These are phyloP conservation scores for Gasterosteus nipponicus DNA, from an alignment of 2,113 vertebrate genomes.

Conservation along the genomic window DNA sequence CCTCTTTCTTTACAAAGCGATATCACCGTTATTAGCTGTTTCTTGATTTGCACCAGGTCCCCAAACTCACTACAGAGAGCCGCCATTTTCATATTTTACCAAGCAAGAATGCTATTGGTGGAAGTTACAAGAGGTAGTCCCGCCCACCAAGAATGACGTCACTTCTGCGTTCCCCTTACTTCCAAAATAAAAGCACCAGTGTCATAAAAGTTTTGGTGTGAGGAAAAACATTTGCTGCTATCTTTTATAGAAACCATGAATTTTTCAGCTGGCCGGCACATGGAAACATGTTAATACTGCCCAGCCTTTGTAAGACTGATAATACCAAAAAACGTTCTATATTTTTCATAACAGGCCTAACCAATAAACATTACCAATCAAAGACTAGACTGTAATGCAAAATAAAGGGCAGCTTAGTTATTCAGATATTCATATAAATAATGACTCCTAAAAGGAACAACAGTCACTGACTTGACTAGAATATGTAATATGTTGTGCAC, in stretches of 20 bases:
- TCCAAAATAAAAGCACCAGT: slow-evolving; percentile 10
- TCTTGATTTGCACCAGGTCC: slow-evolving; percentile 92
- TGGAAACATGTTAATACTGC: neutral
- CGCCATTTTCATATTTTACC: slow-evolving; percentile 82
- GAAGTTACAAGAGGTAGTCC: slow-evolving; percentile 15
- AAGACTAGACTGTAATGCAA: neutral
- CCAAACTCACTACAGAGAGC: slow-evolving; percentile 83
- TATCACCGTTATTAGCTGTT: slow-evolving; percentile 89
- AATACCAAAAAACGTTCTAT: neutral
- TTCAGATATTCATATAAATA: neutral
- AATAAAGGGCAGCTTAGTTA: neutral
- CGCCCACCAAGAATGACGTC: neutral
- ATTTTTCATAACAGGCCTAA: neutral
- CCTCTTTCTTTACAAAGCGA: slow-evolving; percentile 93
- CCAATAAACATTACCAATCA: neutral
- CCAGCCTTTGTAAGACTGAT: neutral
- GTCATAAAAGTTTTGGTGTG: neutral
- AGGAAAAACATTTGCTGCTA: neutral
- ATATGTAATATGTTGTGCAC: neutral
- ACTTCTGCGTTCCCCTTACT: slow-evolving; percentile 4
- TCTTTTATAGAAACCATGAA: neutral
- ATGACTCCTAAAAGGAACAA: neutral
- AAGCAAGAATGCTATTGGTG: slow-evolving; percentile 57
- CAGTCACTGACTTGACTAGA: neutral
- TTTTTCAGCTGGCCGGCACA: neutral